Conservation (phyloP, 2,888 invertebrate genomes). For the Stegana nigrithorax region DNA sequence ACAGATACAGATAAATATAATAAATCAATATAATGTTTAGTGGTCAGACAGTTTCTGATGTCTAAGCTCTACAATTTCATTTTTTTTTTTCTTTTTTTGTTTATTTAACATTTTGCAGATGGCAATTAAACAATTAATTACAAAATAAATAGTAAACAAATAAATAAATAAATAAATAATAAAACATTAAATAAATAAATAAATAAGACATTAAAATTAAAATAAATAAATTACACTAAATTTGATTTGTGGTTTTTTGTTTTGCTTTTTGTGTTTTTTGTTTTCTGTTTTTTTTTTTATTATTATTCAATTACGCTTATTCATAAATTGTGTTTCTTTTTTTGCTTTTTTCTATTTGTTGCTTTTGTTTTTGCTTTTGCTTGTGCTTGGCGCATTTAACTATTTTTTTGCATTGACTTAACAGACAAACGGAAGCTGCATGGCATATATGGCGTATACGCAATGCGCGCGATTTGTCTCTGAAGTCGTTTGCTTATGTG, state of each 20-base stretch:
- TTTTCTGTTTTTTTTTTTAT: constrained; percentile 6
- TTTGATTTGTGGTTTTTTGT: constrained; percentile 25
- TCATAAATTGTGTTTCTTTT: constrained; percentile 13
- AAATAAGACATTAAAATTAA: constrained; percentile 45
- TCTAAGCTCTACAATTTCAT: background rate
- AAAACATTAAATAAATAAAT: constrained; percentile 39
- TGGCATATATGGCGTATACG: too few species aligned
- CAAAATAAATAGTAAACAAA: too few species aligned
- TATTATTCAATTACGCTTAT: constrained; percentile 45
- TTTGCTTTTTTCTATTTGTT: constrained; percentile 21
- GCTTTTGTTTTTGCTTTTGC: background rate
- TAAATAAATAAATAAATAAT: constrained; percentile 40
- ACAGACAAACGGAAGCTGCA: too few species aligned
- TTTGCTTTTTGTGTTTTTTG: constrained; percentile 1
- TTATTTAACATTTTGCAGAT: constrained; percentile 27
- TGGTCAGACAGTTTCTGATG: constrained; percentile 24
- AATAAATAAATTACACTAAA: constrained; percentile 59
- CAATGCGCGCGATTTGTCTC: constrained; percentile 22
- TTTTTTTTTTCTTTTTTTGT: constrained; percentile 3
- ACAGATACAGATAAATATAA: too few species aligned
- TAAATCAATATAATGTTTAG: too few species aligned
- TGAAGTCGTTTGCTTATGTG: too few species aligned
- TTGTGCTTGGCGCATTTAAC: constrained; percentile 4
- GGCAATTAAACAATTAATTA: constrained; percentile 49
- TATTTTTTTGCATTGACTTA: background rate